Base-by-base conservation (phyloP, 2,797 vertebrate species). In the Coreius guichenoti region DNA sequence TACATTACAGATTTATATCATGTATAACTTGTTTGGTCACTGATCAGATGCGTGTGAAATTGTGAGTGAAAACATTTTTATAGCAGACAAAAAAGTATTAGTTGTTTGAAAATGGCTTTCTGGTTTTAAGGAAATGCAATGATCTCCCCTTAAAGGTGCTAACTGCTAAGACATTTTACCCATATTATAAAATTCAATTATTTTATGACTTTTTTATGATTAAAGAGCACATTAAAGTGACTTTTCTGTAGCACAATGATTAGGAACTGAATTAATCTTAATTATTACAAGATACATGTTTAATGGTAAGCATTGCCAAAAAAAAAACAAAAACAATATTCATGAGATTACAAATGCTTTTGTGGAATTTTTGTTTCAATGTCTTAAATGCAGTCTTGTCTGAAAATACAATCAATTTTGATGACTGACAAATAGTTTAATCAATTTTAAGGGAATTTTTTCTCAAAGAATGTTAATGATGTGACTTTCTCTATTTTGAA, bases 101-200 rank as follows among this genome's bases (percentile, higher is more conserved):
- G 31, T 51, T 70, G 43, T 78, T 45, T 43, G 56, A 54, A 51
- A 54, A 80, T 43, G n/a, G 14, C 12, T 56, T 80, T 85, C 19
- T 29, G 65, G 47, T 68, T 49, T 51, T 80, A 67, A 80, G 73
- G 49, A 85, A 78, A 67, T 65, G 74, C 67, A 82, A 43, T 68
- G 26, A 51, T 56, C 49, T 78, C 39, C 17, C 9, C 80, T 88
- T 29, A 74, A 88, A 86, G 87, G 87, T 88, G 87, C 87, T 87
- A 87, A 65, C 45, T 47, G 19, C 29, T 33, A 63, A 75, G 76
- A 78, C 72, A 77, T 72, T 49, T 72, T 23, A 56, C 43, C 54
- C 12, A 13, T 63, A 36, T 43, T 56, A 21, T 67, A 29, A 21
- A 73, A 45, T 54, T 68, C 8, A 21, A 23, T 33, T 43, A 31